Percentiles rank a stretch among this genome's conserved stretches.
phyloP scores from a whole-genome alignment of 2,797 vertebrate species.

The Thalassophryne amazonica region DNA sequence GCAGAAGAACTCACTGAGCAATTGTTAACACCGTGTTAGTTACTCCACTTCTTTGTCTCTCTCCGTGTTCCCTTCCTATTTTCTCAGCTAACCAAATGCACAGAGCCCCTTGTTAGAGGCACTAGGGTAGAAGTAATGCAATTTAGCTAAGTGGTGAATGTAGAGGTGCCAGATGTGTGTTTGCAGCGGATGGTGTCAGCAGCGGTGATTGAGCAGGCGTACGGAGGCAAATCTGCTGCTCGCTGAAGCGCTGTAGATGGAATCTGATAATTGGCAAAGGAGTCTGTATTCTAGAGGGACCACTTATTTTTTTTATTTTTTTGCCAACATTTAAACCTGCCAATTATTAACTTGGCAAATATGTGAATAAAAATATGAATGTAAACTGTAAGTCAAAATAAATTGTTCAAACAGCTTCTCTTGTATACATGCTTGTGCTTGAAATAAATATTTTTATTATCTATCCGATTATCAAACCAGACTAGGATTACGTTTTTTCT shows the following conservation, averaged over 20 bases:
- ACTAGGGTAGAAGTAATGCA: constrained; percentile 81
- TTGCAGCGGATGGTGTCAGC: constrained; percentile 42
- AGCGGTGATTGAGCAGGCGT: constrained; percentile 23
- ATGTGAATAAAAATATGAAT: background rate
- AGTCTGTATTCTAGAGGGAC: constrained; percentile 13
- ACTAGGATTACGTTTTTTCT: too few species aligned
- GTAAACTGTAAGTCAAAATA: too few species aligned
- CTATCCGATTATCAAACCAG: too few species aligned
- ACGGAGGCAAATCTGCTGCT: constrained; percentile 34
- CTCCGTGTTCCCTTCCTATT: constrained; percentile 51
- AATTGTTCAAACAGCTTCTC: too few species aligned
- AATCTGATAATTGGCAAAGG: constrained; percentile 47
- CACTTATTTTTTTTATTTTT: background rate
- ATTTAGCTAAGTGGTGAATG: constrained; percentile 82
- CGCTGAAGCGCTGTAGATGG: constrained; percentile 28
- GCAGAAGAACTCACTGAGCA: constrained; percentile 77
- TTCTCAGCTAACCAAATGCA: constrained; percentile 45
- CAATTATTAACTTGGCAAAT: background rate
- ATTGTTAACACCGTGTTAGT: constrained; percentile 81
- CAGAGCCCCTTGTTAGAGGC: constrained; percentile 68
- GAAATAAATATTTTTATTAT: too few species aligned
- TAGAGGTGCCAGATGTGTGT: constrained; percentile 69
- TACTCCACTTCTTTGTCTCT: constrained; percentile 66
- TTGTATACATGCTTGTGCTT: too few species aligned
- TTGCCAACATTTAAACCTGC: constrained; percentile 1